Evolutionary conservation across 2,113 vertebrate species (phyloP).

Genomic region (Sula dactylatra): DNA sequence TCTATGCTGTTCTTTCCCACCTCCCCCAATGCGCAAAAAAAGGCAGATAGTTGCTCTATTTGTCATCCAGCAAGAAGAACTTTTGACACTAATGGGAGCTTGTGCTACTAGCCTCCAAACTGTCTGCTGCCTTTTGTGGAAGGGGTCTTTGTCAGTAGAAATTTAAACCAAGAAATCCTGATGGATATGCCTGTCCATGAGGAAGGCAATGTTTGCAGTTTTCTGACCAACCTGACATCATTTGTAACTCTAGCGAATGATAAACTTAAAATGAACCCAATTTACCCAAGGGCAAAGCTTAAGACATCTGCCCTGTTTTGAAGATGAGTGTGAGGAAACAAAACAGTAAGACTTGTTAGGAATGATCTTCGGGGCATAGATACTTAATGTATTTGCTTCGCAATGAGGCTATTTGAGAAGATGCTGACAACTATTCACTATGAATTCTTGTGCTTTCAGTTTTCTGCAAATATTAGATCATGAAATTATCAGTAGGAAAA

Average conservation of each 20-base stretch:
- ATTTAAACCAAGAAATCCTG: not conserved
- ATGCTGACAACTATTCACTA: not conserved
- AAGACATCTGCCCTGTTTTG: not conserved
- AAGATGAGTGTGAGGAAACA: not conserved
- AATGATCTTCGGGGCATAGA: not conserved
- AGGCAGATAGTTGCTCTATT: not conserved
- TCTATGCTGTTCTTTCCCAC: not conserved
- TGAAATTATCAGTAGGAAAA: not conserved
- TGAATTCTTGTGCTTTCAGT: not conserved
- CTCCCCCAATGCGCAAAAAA: not conserved
- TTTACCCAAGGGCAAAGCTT: not conserved
- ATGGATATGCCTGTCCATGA: not conserved
- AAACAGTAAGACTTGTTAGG: not conserved
- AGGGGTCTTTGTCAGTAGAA: not conserved
- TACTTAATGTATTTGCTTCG: not conserved
- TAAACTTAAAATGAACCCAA: not conserved
- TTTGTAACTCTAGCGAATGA: not conserved
- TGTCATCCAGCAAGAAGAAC: not conserved
- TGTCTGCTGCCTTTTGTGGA: not conserved
- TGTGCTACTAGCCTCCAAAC: not conserved
- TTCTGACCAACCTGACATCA: not conserved
- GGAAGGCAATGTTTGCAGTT: not conserved
- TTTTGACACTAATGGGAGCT: not conserved
- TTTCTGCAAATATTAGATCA: not conserved
- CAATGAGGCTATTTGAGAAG: not conserved